Base-by-base conservation (phyloP, 2,113 vertebrate species). In the Myotis yumanensis region DNA sequence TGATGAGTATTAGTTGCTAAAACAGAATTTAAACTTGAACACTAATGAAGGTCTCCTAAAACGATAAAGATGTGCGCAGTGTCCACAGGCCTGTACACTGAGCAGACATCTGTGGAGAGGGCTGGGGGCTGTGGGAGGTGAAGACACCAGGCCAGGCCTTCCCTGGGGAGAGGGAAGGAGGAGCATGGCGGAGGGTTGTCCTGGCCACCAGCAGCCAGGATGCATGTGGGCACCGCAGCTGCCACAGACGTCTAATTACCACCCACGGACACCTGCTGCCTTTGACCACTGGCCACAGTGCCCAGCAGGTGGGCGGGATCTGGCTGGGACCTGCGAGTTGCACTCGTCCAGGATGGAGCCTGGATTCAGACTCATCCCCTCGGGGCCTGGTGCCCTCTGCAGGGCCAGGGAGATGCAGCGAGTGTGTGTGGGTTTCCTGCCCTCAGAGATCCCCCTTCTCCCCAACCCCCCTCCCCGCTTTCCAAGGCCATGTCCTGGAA, bases 51-150 rank as follows among this genome's bases (percentile, higher is more conserved):
- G 23, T 16, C 84, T 62, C 64, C 35, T 32, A 3, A 28, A 76
- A 22, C 48, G 37, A 2, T n/a, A 2, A 25, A 25, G 46, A 10
- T 3, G 5, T 20, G 0, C 0, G 17, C 7, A 3, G 62, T 16
- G 2, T 86, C 22, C 2, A 3, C 11, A 52, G 83, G 57, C 43
- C 15, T 43, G 7, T 9, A 30, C 11, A 0, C 3, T 7, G n/a
- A 77, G 59, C 69, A 59, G 22, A 12, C 7, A 1, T 37, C 71
- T 68, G 4, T 1, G 16, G 28, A 28, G 52, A 40, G 54, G 2
- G 35, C 12, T 14, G 25, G 59, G 48, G n/a, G 43, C 22, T 1
- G 1, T 11, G 81, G 62, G 18, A 71, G 64, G 18, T 15, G 4
- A 16, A 43, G 17, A 48, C 68, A 16, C 46, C 37, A 2, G 35